Evolutionary conservation across 2,797 vertebrate genomes (phyloP).

Genomic region (Coluber constrictor): DNA sequence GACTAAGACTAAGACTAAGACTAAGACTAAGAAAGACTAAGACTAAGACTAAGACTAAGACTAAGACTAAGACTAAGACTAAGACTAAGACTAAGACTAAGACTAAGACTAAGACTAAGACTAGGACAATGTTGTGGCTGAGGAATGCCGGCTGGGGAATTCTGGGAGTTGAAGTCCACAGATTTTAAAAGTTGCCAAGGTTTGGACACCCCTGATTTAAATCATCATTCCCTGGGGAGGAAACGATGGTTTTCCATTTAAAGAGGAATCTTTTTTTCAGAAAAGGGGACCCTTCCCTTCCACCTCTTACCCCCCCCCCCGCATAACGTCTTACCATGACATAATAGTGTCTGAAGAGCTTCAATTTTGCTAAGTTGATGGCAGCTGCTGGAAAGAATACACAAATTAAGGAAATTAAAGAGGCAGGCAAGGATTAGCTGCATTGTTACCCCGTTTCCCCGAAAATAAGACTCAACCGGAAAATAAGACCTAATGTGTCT

Average conservation of each 20-base stretch:
- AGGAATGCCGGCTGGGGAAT: neutral
- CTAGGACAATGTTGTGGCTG: no score
- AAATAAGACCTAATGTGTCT: no score
- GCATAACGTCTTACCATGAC: slow-evolving; percentile 78
- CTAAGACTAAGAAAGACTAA: no score
- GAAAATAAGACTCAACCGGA: no score
- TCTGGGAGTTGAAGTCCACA: neutral
- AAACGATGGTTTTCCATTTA: neutral
- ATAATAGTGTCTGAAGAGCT: slow-evolving; percentile 87
- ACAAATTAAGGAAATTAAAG: slow-evolving; percentile 38
- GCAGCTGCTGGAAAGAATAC: slow-evolving; percentile 73
- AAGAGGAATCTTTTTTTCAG: neutral
- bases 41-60: no score
- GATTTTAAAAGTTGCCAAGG: neutral
- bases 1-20: no score
- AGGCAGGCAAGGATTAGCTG: neutral
- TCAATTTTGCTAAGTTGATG: slow-evolving; percentile 85
- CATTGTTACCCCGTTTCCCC: neutral
- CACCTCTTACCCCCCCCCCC: accelerated
- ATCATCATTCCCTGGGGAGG: neutral
- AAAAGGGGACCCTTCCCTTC: neutral
- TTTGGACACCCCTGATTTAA: neutral
- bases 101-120: no score
- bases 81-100: no score
- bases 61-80: no score